Evolutionary conservation across 2,797 vertebrate species (phyloP).

Genomic region (Chiloscyllium punctatum): DNA sequence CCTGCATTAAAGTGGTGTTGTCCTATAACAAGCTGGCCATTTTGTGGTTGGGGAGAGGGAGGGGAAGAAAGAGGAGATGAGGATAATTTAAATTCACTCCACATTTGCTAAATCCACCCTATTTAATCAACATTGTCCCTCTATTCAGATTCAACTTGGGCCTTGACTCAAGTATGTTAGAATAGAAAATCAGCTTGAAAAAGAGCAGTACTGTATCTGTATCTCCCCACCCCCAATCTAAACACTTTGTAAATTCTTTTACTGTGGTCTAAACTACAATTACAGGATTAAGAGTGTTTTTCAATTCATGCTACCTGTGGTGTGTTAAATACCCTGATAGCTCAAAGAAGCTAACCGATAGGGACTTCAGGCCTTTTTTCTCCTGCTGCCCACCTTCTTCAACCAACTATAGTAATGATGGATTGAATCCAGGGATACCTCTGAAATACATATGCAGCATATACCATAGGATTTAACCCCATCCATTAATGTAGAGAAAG

Average conservation of each 20-base stretch:
- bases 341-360: constrained; percentile 30
- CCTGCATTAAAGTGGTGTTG: background rate
- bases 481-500: background rate
- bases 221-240: constrained; percentile 31
- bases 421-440: background rate
- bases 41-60: background rate
- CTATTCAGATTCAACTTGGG: constrained; percentile 35
- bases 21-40: background rate
- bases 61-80: background rate
- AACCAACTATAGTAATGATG: background rate
- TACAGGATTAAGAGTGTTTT: constrained; percentile 23
- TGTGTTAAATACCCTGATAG: constrained; percentile 34
- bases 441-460: background rate
- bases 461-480: background rate
- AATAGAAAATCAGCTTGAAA: constrained; percentile 18
- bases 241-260: constrained; percentile 32
- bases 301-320: constrained; percentile 24
- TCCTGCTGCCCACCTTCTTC: background rate
- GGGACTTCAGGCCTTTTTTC: background rate
- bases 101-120: constrained; percentile 32
- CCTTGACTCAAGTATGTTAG: constrained; percentile 31
- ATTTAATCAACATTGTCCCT: constrained; percentile 35
- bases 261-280: constrained; percentile 34
- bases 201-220: constrained; percentile 35
- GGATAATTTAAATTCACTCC: constrained; percentile 33